Evolutionary conservation across 2,888 invertebrate genomes (phyloP), one percentile per base, ranked within the genome.

Genomic region (Oxycera nigricornis): DNA sequence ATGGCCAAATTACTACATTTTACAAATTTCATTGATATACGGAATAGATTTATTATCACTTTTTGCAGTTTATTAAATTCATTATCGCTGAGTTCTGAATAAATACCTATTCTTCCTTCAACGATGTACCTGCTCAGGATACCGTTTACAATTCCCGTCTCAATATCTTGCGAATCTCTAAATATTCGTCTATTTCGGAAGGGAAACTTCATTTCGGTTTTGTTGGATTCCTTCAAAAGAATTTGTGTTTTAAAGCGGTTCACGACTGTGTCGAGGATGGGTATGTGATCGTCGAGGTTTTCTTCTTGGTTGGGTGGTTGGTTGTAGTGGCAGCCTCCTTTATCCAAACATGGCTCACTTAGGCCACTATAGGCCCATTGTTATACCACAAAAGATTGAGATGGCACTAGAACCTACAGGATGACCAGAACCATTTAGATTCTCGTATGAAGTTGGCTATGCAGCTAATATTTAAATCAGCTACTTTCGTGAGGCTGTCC

Each of bases 1-100:
- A 75, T 73, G 26, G 79, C 78, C 35, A 77, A 73, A 7, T 50
- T 70, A 11, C 77, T 76, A 52, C 78, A 79, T 39, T 79, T 79
- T 14, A 73, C 62, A 52, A 78, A 79, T 35, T 76, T 68, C 62
- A 79, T 62, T 28, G 74, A 59, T 0, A 26, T 78, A 0, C 77
- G 77, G 59, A 73, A 80, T 73, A 78, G 74, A 39, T 77, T 67
- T 2, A 77, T 78, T 11, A 78, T 28, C 57, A 77, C 79, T 74
- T 77, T 30, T 30, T 79, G 77, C 7, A 78, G 73, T 62, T 35
- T 75, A 28, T 50, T 50, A n/a, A 11, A 50, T 9, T 9, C 11
- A 17, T 35, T 6, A 11, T 35, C 35, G 35, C 11, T 62, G 20
- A 79, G 4, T 30, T 78, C 75, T 1, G 75, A 78, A 68, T 59